Evolutionary conservation across 2,797 vertebrate genomes (phyloP), one percentile per base, ranked within the genome.

Genomic region (Sebastes itinus): DNA sequence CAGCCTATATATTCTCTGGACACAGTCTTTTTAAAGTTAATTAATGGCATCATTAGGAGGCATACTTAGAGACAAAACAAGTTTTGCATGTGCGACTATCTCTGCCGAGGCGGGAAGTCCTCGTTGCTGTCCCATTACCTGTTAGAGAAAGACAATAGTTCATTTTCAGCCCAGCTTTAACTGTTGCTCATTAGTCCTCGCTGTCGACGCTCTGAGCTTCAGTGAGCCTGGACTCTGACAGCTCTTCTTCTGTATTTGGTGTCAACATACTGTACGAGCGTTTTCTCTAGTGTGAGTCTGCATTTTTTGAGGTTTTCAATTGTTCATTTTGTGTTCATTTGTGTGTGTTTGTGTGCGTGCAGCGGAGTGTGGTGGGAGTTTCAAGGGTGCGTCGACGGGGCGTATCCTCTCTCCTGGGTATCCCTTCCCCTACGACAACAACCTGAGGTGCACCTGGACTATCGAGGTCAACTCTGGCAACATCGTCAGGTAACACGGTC

Each of bases 401-500:
- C 97, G 98, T 62, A 98, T 99, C 87, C 95, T 99, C 64, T 99
- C 98, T 73, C 98, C 98, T 20, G 98, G 98, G 1, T 99, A 99
- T 86, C 98, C 98, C 18, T 99, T 99, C 87, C 98, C 98, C 0
- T 99, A 99, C 62, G 98, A 99, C 95, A 99, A 99, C 95, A 99
- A 99, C 88, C 95, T 99, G 28, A 96, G 96, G 18, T 99, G 98
- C 91, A 96, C 97, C 63, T 99, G 98, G 98, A 96, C 96, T 87
- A 98, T 99, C 68, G 97, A 98, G 92, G 98, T 99, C 80, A 97
- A 96, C 86, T 95, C 97, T 72, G 98, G 98, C 70, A 99, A 98
- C 92, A 99, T 98, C 72, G 98, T 99, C 93, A 99, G 98, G 98
- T 99, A 97, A 87, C 8, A 62, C n/a, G 6, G 3, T 9, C 14